Base-by-base conservation (phyloP, 30 jellyfish, hydroid and myxozoan species). In the Aurelia sp. region DNA sequence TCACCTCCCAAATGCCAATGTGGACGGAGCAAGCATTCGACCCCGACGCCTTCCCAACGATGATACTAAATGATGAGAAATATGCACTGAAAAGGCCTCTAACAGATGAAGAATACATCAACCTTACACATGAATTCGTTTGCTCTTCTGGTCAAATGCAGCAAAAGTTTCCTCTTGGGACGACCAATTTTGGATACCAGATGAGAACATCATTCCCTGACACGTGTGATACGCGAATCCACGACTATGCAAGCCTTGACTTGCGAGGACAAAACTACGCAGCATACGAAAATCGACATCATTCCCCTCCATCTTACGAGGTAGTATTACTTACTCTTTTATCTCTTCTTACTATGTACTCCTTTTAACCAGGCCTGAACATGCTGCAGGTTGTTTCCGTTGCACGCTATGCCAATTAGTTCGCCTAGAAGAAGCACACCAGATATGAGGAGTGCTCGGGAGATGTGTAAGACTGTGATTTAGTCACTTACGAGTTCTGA, bases 21-120 rank as follows among this genome's bases (percentile, higher is more conserved):
- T 79, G 89, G 91, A 67, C 76, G 24, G 91, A 81, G 35, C 76
- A 81, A 67, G 57, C 91, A 10, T 81, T 81, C 66, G 91, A 81
- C 68, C 77, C 84, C 40, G 84, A 81, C 66, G 64, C 51, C 2
- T 66, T 81, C 15, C 91, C 84, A 8, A 69, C 91, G 41, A 67
- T 81, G 91, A 81, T 81, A 17, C 60, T 57, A 31, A 67, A 31
- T 75, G 91, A 81, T 44, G 91, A 81, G 52, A 81, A 73, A 67
- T 69, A 81, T 51, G 84, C 84, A 27, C 33, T 17, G 19, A 79
- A 79, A 52, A 79, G 89, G 21, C 81, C 80, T 16, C 38, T 79
- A 18, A 79, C 89, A 38, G 89, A 79, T 52, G 89, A 79, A 63
- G 89, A 79, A 53, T 79, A 79, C 67, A 79, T 79, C 78, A 79